These are phyloP conservation scores for Axea sp. DNA, from an alignment of 2,888 invertebrate species.

Conservation along the genomic window DNA sequence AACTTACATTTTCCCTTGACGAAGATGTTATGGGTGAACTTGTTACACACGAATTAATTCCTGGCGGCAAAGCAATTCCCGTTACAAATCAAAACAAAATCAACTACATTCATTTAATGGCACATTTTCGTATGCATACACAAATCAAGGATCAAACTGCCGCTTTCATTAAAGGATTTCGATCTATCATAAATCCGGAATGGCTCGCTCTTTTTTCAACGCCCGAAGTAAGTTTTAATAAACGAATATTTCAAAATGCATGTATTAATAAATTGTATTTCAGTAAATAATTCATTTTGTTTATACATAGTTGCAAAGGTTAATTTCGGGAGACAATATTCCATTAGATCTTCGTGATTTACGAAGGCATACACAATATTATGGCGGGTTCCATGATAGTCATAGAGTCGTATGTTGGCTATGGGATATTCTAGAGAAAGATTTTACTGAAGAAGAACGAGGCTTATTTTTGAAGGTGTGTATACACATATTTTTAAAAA, in stretches of 20 bases:
- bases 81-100: conserved; percentile 99
- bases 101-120: conserved; percentile 98
- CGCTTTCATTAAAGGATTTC: conserved; percentile 97
- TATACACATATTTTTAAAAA: too few species aligned
- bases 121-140: conserved; percentile 98
- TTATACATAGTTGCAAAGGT: conserved; percentile 89
- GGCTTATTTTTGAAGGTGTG: conserved; percentile 94
- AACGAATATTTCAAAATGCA: too few species aligned
- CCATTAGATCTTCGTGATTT: conserved; percentile 94
- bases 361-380: conserved; percentile 96
- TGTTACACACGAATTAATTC: conserved; percentile 95
- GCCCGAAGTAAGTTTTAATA: conserved; percentile 85
- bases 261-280: too few species aligned
- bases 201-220: conserved; percentile 97
- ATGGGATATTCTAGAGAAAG: conserved; percentile 98
- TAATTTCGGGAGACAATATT: conserved; percentile 97
- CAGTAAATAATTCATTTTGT: too few species aligned
- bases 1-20: conserved; percentile 97
- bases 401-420: conserved; percentile 99
- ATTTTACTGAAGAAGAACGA: conserved; percentile 95
- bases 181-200: conserved; percentile 95
- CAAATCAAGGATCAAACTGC: conserved; percentile 98
- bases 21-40: conserved; percentile 96
- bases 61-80: conserved; percentile 94
- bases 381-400: conserved; percentile 99